Evolutionary conservation across 2,888 invertebrate genomes (phyloP).

Genomic region (Ophraella communa): DNA sequence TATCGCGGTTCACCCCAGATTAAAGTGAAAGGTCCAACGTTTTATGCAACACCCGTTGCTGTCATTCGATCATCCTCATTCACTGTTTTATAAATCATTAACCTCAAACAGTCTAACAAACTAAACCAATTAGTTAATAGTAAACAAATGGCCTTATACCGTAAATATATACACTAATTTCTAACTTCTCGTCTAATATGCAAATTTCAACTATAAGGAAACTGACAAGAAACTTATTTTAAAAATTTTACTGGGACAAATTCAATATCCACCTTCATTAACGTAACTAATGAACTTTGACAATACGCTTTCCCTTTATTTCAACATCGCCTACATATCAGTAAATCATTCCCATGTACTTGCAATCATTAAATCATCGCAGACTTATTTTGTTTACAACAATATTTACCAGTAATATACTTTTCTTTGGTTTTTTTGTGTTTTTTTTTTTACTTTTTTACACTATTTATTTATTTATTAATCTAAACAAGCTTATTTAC

Average conservation of each 20-base stretch:
- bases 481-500: too few relatives aligned
- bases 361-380: too few relatives aligned
- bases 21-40: neutral
- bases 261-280: neutral
- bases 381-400: too few relatives aligned
- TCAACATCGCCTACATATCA: neutral
- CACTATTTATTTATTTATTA: too few relatives aligned
- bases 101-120: neutral
- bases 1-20: neutral
- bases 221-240: neutral
- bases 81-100: neutral
- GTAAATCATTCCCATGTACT: neutral
- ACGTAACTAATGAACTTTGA: constrained; percentile 10
- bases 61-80: neutral
- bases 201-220: neutral
- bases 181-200: neutral
- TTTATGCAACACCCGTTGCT: neutral
- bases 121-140: neutral
- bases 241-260: neutral
- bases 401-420: too few relatives aligned
- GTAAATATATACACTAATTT: neutral
- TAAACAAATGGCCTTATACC: neutral
- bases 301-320: constrained; percentile 1
- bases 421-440: too few relatives aligned
- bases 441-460: too few relatives aligned